Conservation (phyloP, 2,888 invertebrate genomes). For the Lochmaea crataegi region DNA sequence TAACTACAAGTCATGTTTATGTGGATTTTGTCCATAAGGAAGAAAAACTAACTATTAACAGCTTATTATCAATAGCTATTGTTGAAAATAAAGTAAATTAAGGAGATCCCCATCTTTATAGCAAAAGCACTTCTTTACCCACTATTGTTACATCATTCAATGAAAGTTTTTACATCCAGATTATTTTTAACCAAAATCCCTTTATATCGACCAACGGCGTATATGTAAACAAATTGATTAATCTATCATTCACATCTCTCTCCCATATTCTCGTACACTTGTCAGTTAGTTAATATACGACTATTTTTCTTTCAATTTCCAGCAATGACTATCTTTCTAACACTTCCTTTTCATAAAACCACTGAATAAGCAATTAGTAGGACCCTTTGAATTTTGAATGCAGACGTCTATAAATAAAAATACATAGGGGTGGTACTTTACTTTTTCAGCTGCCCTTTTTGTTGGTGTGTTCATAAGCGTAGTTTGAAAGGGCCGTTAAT, state of each 20-base stretch:
- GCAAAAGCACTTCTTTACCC: too few species aligned
- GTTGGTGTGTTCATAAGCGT: constrained; percentile 13
- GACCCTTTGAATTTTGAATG: constrained; percentile 29
- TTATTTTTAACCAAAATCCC: background rate
- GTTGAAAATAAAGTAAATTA: too few species aligned
- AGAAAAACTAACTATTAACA: too few species aligned
- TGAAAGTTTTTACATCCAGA: background rate
- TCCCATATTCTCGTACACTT: constrained; percentile 24
- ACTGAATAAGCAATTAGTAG: constrained; percentile 39
- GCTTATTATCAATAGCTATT: too few species aligned
- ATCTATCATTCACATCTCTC: constrained; percentile 20
- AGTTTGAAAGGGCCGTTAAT: background rate
- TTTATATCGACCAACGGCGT: background rate
- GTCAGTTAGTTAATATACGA: constrained; percentile 27
- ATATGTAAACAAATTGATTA: constrained; percentile 24
- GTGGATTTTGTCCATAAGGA: too few species aligned
- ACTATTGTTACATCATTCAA: background rate
- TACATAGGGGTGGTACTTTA: constrained; percentile 37
- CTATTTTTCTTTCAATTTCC: constrained; percentile 33
- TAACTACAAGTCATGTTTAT: too few species aligned
- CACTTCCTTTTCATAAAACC: constrained; percentile 33
- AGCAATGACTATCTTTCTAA: constrained; percentile 30
- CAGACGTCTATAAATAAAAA: constrained; percentile 35
- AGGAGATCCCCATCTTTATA: too few species aligned
- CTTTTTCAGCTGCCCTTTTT: constrained; percentile 39